Evolutionary conservation across 2,113 vertebrate species (phyloP).

Genomic region (Burhinus bistriatus): DNA sequence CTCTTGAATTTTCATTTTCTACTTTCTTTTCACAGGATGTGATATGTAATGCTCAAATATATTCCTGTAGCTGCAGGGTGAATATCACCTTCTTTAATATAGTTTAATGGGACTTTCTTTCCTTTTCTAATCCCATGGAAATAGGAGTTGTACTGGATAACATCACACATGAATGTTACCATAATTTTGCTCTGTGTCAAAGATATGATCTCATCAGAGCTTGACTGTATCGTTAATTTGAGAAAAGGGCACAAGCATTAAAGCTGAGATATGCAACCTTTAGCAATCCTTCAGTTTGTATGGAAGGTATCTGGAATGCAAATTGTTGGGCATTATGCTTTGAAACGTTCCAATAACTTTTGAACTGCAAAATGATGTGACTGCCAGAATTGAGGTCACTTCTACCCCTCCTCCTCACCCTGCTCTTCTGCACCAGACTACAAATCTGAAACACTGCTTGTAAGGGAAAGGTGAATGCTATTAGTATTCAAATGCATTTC

Average conservation of each 20-base stretch:
- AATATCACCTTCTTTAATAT: slow-evolving; percentile 20
- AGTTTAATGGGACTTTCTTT: slow-evolving; percentile 27
- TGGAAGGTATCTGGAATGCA: slow-evolving; percentile 31
- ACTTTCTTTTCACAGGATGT: background rate
- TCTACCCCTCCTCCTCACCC: background rate
- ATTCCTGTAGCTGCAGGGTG: background rate
- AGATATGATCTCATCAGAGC: slow-evolving; percentile 38
- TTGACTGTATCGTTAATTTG: slow-evolving; percentile 23
- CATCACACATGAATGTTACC: slow-evolving; percentile 20
- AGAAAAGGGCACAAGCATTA: slow-evolving; percentile 44
- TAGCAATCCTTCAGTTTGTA: background rate
- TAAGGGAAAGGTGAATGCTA: background rate
- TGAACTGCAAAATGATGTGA: slow-evolving; percentile 19
- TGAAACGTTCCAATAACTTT: slow-evolving; percentile 41
- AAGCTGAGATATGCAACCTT: background rate
- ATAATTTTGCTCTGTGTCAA: slow-evolving; percentile 33
- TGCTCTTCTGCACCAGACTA: background rate
- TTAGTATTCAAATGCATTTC: slow-evolving; percentile 14
- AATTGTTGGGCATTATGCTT: slow-evolving; percentile 28
- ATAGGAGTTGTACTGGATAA: background rate
- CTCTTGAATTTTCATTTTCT: slow-evolving; percentile 10
- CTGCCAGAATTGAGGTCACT: slow-evolving; percentile 15
- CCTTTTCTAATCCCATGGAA: background rate
- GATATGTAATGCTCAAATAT: background rate
- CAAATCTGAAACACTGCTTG: background rate